These are phyloP conservation scores for Himalopsyche phryganea DNA, from an alignment of 1,140 invertebrate species.

Conservation along the genomic window DNA sequence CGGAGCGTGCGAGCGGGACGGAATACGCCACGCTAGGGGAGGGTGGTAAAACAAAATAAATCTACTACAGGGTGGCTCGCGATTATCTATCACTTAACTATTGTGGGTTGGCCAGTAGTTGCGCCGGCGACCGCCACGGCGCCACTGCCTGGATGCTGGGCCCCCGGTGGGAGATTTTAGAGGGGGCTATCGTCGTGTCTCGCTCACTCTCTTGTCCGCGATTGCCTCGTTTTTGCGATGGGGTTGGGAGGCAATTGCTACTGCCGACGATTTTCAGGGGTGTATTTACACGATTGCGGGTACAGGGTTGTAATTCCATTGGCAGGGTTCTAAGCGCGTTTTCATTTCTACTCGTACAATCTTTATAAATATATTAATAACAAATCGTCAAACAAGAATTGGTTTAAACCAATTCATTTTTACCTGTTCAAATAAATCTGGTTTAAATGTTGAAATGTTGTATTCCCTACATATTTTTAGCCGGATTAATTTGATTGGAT, in stretches of 20 bases:
- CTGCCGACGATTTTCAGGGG: no score
- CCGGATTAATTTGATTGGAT: no score
- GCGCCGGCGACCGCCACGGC: slow-evolving; percentile 13
- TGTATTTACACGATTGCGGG: no score
- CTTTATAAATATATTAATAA: no score
- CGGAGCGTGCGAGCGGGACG: neutral
- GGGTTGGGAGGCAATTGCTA: neutral
- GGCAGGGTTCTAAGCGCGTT: no score
- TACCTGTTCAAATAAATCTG: no score
- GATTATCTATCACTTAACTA: slow-evolving; percentile 33
- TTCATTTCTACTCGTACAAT: no score
- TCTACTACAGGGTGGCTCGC: slow-evolving; percentile 7
- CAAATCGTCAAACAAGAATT: no score
- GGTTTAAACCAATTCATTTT: no score
- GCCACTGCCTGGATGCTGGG: slow-evolving; percentile 12
- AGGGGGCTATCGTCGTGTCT: neutral
- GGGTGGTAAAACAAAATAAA: neutral
- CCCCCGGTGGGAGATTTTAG: slow-evolving; percentile 7
- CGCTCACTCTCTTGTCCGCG: neutral
- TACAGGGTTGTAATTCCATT: no score
- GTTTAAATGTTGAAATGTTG: no score
- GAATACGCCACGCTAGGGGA: neutral
- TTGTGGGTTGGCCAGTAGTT: slow-evolving; percentile 7
- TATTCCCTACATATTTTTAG: no score
- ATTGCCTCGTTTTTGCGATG: neutral